Conservation (phyloP, 2,888 invertebrate species). For the Lacanobia oleracea region DNA sequence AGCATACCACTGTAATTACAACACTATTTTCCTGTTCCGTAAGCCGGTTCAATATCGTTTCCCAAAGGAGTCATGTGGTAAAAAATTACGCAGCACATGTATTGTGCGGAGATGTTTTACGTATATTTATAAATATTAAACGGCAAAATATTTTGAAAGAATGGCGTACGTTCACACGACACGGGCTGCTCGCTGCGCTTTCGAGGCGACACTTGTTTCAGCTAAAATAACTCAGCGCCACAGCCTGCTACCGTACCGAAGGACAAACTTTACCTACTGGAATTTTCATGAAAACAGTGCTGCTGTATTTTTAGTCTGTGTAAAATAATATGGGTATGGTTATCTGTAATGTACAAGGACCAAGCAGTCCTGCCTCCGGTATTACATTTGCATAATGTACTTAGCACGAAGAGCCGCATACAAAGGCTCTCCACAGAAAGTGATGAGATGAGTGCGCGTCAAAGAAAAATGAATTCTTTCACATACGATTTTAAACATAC, state of each 20-base stretch:
- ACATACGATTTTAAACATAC: slow-evolving; percentile 68
- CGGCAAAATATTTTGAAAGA: slow-evolving; percentile 53
- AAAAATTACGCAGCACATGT: slow-evolving; percentile 41
- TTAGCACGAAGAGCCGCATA: slow-evolving; percentile 84
- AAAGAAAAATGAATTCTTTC: slow-evolving; percentile 81
- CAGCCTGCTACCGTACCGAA: slow-evolving; percentile 53
- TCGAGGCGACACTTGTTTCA: slow-evolving; percentile 47
- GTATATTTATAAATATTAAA: slow-evolving; percentile 52
- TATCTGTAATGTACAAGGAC: slow-evolving; percentile 78
- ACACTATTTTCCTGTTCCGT: slow-evolving; percentile 27
- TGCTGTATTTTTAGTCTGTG: slow-evolving; percentile 66
- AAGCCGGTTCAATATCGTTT: slow-evolving; percentile 5
- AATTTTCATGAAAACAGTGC: slow-evolving; percentile 31
- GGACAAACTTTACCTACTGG: slow-evolving; percentile 21
- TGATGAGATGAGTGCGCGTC: slow-evolving; percentile 77
- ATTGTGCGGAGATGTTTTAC: slow-evolving; percentile 33
- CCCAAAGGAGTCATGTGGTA: neutral
- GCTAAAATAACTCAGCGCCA: slow-evolving; percentile 58
- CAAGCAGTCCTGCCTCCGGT: slow-evolving; percentile 82
- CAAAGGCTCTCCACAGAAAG: slow-evolving; percentile 82
- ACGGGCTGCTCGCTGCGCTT: slow-evolving; percentile 53
- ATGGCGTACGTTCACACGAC: slow-evolving; percentile 44
- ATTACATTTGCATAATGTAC: slow-evolving; percentile 89
- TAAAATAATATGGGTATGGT: slow-evolving; percentile 82
- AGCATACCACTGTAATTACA: neutral